Evolutionary conservation across 2,113 vertebrate species (phyloP), one percentile per base, ranked within the genome.

Genomic region (Xyrauchen texanus): DNA sequence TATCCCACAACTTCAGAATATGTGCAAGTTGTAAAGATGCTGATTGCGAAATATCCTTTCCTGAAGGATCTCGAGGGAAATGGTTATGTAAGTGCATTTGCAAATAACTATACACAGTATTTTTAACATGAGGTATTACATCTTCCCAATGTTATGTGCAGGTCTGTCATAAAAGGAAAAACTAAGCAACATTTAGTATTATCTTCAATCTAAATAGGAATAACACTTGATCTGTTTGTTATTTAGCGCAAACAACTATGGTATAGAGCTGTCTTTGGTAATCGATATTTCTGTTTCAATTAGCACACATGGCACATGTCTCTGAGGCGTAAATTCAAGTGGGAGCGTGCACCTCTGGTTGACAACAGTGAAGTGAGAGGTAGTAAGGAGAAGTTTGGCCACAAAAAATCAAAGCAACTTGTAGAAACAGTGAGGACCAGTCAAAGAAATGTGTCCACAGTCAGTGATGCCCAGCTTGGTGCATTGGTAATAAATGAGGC

Each of bases 1-100:
- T 61, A 61, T 61, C 58, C 58, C 58, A 61, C 58, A 61, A 61
- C 58, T 61, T 61, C 58, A 61, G 58, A 61, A 61, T 61, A 61
- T 61, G 15, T 61, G 58, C 58, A 61, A 61, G 58, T 61, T 61
- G 58, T 61, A 61, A 61, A 61, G 58, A 61, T 61, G 58, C 58
- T 61, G 58, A 61, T 61, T 61, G 58, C 3, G 58, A 61, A 61
- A 61, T 61, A 61, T 61, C 58, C 58, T 61, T 61, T 61, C 58
- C 58, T 61, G 58, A 61, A 61, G 58, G 58, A 61, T 61, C 58
- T 61, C 58, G 58, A 61, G 58, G 58, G 58, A 61, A 61, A 61
- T 61, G 58, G 58, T 61, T 61, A 61, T 61, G 58, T 61, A 61
- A 61, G 58, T 61, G 58, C 58, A 61, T 61, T 61, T 4, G 15